Percentiles rank a stretch among this genome's conserved stretches.
These are phyloP conservation scores for Ricordea florida DNA, from an alignment of 92 coral and sea anemone species.

Conservation along the genomic window DNA sequence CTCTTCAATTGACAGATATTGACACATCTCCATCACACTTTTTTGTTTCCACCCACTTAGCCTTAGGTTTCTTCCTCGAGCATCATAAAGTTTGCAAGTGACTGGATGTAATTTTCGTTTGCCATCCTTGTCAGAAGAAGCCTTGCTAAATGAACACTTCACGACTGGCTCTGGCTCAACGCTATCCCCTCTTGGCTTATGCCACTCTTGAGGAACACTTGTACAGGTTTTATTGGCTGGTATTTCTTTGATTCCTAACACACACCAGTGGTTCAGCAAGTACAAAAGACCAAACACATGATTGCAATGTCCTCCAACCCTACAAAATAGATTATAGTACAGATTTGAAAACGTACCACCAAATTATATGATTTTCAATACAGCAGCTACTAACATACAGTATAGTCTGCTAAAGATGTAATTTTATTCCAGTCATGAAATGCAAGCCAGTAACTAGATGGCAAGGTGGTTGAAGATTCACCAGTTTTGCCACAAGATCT, in stretches of 20 bases:
- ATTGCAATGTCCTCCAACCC: slow-evolving; percentile 60
- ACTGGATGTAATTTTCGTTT: slow-evolving; percentile 42
- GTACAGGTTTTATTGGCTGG: slow-evolving; percentile 56
- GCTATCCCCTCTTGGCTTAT: slow-evolving; percentile 33
- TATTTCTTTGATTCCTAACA: slow-evolving; percentile 47
- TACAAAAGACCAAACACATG: slow-evolving; percentile 13
- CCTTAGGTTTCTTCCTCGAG: slow-evolving; percentile 20
- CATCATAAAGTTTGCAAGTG: slow-evolving; percentile 49
- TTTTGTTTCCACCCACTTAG: slow-evolving; percentile 31
- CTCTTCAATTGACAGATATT: no score
- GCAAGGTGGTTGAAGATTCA: no score
- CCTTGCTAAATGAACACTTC: slow-evolving; percentile 29
- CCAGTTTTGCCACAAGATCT: no score
- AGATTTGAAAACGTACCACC: no score
- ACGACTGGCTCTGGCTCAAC: slow-evolving; percentile 53
- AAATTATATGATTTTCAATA: no score
- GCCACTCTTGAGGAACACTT: slow-evolving; percentile 55
- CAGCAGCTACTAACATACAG: no score
- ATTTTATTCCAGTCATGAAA: no score
- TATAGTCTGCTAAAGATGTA: no score
- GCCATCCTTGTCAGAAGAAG: slow-evolving; percentile 32
- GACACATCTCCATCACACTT: slow-evolving; percentile 15
- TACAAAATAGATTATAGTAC: no score
- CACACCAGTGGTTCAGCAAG: slow-evolving; percentile 40
- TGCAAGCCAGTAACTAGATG: no score